Evolutionary conservation across 2,113 vertebrate genomes (phyloP), one percentile per base, ranked within the genome.

Genomic region (Heloderma charlesbogerti): DNA sequence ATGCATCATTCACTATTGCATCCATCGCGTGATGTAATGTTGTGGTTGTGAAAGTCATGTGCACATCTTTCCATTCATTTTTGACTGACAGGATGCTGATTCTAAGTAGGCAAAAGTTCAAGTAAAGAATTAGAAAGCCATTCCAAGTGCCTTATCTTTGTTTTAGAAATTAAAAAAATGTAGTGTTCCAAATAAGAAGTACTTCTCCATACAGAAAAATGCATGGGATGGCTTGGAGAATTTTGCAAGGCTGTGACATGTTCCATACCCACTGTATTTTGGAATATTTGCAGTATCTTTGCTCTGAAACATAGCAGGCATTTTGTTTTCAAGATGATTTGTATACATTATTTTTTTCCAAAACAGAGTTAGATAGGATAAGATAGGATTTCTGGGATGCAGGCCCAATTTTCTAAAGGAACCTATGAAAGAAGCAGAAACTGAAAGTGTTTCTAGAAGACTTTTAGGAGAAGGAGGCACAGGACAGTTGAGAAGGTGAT

Each of bases 1-100:
- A 87, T 67, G 77, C 82, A 67, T 66, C 93, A 91, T 92, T 86
- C 86, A 87, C 90, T 94, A 90, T 84, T 90, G 94, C 89, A 95
- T 88, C 84, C 87, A 84, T 88, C 2, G 0, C 94, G 95, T 96
- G 96, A 95, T 89, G 92, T 95, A 95, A 95, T 79, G 1, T 37
- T 9, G 57, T 90, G 92, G 93, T 95, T 95, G 90, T 79, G 94
- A 87, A 96, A 96, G 95, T 95, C 93, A 94, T 75, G 90, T 89
- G 84, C 88, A 0, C 75, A 94, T 90, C 90, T 94, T 89, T 72
- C 89, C 92, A 75, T 89, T 92, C 86, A 63, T 37, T 72, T 88
- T 89, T 60, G 81, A 89, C 57, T 94, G 86, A 89, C 93, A 74
- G 80, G 63, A 90, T 95, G 93, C 87, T 81, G 78, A 0, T 91